A percentile compares a stretch with the other conserved stretches of the same genome.
phyloP scores from a whole-genome alignment of 2,113 vertebrate genomes.

The Ascaphus truei region DNA sequence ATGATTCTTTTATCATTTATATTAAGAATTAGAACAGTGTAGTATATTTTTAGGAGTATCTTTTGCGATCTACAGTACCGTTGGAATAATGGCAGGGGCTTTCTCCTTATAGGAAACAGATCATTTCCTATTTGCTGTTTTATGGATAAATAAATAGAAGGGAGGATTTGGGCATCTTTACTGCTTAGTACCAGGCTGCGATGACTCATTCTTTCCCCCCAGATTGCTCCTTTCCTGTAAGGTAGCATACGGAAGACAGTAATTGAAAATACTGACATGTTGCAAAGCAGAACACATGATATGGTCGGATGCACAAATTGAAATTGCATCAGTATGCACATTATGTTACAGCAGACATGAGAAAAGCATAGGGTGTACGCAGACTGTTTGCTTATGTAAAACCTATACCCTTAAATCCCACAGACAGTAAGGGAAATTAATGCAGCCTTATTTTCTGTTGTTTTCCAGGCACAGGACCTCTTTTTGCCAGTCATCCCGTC shows the following conservation, averaged over 20 bases:
- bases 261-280: conserved; percentile 13
- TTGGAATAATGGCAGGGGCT: too few species aligned
- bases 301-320: conserved; percentile 7
- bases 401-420: too few species aligned
- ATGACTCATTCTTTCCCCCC: neutral
- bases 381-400: accelerated
- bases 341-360: neutral
- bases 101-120: neutral
- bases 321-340: conserved; percentile 22
- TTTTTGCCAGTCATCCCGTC: conserved; percentile 66
- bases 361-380: neutral
- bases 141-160: neutral
- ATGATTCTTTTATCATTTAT: too few species aligned
- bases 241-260: neutral
- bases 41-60: too few species aligned
- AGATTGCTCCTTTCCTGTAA: neutral
- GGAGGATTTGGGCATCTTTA: neutral
- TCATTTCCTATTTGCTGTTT: neutral
- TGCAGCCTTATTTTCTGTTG: conserved; percentile 21
- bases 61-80: conserved; percentile 39
- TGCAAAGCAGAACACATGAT: conserved; percentile 3
- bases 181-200: neutral
- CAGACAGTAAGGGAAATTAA: neutral
- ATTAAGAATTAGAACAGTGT: too few species aligned
- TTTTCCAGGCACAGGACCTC: conserved; percentile 68